Evolutionary conservation across 1,140 invertebrate species (phyloP).

Genomic region (Oedothorax gibbosus): DNA sequence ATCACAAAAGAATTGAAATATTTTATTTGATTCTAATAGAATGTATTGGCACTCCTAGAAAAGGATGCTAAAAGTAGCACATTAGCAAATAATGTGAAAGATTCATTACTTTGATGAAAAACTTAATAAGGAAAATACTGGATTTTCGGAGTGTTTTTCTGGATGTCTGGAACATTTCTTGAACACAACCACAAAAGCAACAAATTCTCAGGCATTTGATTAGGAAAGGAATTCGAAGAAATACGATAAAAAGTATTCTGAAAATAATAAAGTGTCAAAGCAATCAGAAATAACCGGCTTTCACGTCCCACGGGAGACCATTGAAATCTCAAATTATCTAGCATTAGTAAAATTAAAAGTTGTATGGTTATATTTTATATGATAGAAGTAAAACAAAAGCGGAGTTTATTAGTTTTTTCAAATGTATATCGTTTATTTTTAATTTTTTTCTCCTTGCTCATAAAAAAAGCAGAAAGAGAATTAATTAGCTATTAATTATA

Average conservation of each 20-base stretch:
- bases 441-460: conserved; percentile 38
- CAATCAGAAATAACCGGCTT: conserved; percentile 56
- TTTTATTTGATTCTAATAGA: background rate
- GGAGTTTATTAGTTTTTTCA: conserved; percentile 40
- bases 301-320: conserved; percentile 43
- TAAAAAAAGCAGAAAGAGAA: conserved; percentile 45
- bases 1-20: no score
- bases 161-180: conserved; percentile 31
- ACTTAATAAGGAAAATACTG: background rate
- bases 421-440: conserved; percentile 34
- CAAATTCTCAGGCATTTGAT: conserved; percentile 34
- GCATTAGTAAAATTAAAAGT: conserved; percentile 57
- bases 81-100: conserved; percentile 29
- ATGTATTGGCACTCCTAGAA: background rate
- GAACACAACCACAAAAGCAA: conserved; percentile 39
- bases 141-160: conserved; percentile 9
- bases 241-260: conserved; percentile 20
- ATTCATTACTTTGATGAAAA: conserved; percentile 25
- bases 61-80: conserved; percentile 1
- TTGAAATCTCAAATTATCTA: conserved; percentile 54
- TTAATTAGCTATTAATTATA: conserved; percentile 59
- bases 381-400: conserved; percentile 50
- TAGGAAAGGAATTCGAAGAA: conserved; percentile 13
- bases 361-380: conserved; percentile 56
- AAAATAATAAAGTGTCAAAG: conserved; percentile 57